Evolutionary conservation across 92 coral and sea anemone genomes (phyloP).

Genomic region (Diadumene lineata): DNA sequence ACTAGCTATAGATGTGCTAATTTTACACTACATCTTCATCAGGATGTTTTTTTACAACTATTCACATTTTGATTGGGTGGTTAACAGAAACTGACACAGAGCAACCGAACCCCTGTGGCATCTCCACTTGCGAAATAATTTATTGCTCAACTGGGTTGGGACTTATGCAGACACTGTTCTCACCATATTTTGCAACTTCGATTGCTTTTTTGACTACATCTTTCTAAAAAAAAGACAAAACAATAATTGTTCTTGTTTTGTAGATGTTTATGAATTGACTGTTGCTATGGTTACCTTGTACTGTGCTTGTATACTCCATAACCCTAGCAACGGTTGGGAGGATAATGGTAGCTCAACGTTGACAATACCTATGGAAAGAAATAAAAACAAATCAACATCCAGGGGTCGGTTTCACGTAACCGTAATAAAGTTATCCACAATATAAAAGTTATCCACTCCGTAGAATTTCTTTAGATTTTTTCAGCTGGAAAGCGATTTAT

Average conservation of each 20-base stretch:
- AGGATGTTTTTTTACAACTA: no score
- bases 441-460: not conserved
- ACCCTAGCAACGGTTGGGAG: slow-evolving; percentile 79
- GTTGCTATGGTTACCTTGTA: no score
- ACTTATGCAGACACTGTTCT: not conserved
- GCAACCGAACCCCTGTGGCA: no score
- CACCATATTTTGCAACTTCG: slow-evolving; percentile 89
- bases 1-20: no score
- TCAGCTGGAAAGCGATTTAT: no score
- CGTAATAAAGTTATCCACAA: slow-evolving; percentile 17
- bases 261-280: no score
- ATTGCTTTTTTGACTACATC: slow-evolving; percentile 33
- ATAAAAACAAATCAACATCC: not conserved
- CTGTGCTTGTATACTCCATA: slow-evolving; percentile 65
- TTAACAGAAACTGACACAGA: not conserved
- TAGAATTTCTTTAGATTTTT: no score
- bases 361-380: slow-evolving; percentile 61
- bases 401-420: not conserved
- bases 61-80: no score
- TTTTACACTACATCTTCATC: no score
- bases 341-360: slow-evolving; percentile 75
- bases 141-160: not conserved
- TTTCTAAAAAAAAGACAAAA: slow-evolving; percentile 42
- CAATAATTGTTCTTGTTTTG: no score
- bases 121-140: not conserved